A percentile compares a stretch with the other conserved stretches of the same genome.
Evolutionary conservation across 1,140 invertebrate genomes (phyloP).

Genomic region (Zaprionus ghesquierei): DNA sequence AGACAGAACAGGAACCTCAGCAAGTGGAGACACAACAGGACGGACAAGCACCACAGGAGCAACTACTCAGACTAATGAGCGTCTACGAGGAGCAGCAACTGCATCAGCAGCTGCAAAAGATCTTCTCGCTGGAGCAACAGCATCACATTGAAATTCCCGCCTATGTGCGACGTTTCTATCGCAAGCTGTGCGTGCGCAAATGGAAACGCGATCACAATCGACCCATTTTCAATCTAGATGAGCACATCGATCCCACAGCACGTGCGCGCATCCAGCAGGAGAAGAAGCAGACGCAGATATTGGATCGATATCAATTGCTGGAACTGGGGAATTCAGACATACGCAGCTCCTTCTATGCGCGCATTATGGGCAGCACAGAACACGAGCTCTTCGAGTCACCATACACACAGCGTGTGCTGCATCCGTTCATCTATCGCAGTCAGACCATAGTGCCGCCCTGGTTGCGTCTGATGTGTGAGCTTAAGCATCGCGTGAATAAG

Average conservation of each 20-base stretch:
- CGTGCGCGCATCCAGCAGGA: constrained; percentile 30
- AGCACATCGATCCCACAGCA: constrained; percentile 50
- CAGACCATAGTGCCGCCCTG: constrained; percentile 58
- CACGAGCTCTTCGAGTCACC: constrained; percentile 79
- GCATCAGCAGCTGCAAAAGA: constrained; percentile 82
- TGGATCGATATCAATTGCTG: constrained; percentile 83
- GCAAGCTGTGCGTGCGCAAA: constrained; percentile 86
- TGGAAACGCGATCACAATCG: constrained; percentile 85
- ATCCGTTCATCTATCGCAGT: constrained; percentile 79
- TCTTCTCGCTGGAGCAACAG: constrained; percentile 44
- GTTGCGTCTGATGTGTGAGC: constrained; percentile 80
- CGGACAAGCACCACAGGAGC: not conserved
- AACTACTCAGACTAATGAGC: constrained; percentile 83
- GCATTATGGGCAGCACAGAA: constrained; percentile 57
- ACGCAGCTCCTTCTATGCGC: constrained; percentile 61
- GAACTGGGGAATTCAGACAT: constrained; percentile 38
- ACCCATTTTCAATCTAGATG: constrained; percentile 85
- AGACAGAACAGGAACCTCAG: not conserved
- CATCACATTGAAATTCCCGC: constrained; percentile 68
- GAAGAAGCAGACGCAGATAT: constrained; percentile 66
- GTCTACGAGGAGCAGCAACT: constrained; percentile 85
- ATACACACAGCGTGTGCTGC: constrained; percentile 70
- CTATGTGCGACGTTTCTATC: constrained; percentile 83
- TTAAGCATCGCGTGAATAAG: constrained; percentile 69
- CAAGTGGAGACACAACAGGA: not conserved